Base-by-base conservation (phyloP, 2,797 vertebrate species). In the Anisognathus igniventris region DNA sequence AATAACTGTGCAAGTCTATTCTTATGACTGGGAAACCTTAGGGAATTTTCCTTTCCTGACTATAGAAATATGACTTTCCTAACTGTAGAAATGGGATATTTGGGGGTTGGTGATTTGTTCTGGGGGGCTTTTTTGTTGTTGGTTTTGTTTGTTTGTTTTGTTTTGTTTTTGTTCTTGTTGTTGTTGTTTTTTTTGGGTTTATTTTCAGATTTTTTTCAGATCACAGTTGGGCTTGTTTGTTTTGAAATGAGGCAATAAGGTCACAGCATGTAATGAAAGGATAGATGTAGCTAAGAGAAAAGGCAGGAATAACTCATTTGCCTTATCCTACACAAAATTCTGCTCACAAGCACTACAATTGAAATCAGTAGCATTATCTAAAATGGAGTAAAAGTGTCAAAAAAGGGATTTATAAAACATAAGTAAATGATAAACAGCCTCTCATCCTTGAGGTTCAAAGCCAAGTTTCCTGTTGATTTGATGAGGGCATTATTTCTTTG, bases 1-100 rank as follows among this genome's bases (percentile, higher is more conserved):
- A 82, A 91, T 89, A 83, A 51, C 40, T 58, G 20, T 90, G 31
- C 31, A 25, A 60, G 40, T 76, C 75, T 85, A 27, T 62, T 89
- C 74, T 57, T 35, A 37, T 31, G 30, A 53, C 53, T 60, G 18
- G 12, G 54, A 93, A 61, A 85, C 60, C 57, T 67, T 20, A 60
- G 33, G 60, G 56, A 77, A 64, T 89, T 89, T 70, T 75, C 24
- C 42, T 82, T 74, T 87, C 30, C 44, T 68, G 28, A 17, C 22
- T 44, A 30, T 6, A 44, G 35, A 86, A 81, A 42, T 58, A 54
- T 39, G 39, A 14, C 42, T 82, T 74, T 87, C 27, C 44, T 68
- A 25, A 17, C 20, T 47, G 27, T 6, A 47, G 35, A 86, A 81
- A 39, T 58, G 51, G 40, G 40, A 40, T 40, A 42, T 42, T 42